Base-by-base conservation (phyloP, 1,140 invertebrate species). In the Diuraphis noxia region DNA sequence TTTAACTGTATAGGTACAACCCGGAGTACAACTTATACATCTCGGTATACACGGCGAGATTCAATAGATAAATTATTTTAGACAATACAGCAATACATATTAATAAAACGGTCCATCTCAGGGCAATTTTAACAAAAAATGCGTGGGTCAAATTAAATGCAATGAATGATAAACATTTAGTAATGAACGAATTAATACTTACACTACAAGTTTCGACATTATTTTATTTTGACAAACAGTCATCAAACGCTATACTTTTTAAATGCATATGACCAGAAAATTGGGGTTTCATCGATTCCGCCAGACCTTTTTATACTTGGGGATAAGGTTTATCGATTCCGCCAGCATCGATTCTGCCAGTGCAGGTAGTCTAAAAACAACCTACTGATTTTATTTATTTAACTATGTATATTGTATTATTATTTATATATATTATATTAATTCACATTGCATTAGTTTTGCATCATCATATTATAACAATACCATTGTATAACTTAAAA, bases 81-180 rank as follows among this genome's bases (percentile, higher is more conserved):
- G n/a, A 46, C 36, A 85, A 85, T 85, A 72, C 40, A 30, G 23
- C 10, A 82, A 41, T 30, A 49, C 3, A 52, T 85, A 46, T 25
- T 30, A 87, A 52, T 52, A 87, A 87, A 52, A 87, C 23, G 6
- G 38, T 87, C 34, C 34, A 52, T 46, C 34, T 38, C 34, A 25
- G 85, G 85, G 49, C 34, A 21, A 72, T n/a, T 63, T 63, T 41
- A 88, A 88, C 49, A 63, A 43, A 87, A 87, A 87, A 52, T 52
- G 46, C 3, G 34, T 52, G 38, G 85, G 85, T 0, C 7, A 13
- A 87, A 56, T 56, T 40, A 88, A 63, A 56, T 30, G 19, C 21
- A 88, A 63, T 88, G 0, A 21, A 88, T 63, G 23, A 43, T 63
- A 63, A 30, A 40, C 19, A 52, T 7, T 17, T 38, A 38, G 25